phyloP scores from a whole-genome alignment of 2,888 invertebrate species.

The Lasiommata megera region DNA sequence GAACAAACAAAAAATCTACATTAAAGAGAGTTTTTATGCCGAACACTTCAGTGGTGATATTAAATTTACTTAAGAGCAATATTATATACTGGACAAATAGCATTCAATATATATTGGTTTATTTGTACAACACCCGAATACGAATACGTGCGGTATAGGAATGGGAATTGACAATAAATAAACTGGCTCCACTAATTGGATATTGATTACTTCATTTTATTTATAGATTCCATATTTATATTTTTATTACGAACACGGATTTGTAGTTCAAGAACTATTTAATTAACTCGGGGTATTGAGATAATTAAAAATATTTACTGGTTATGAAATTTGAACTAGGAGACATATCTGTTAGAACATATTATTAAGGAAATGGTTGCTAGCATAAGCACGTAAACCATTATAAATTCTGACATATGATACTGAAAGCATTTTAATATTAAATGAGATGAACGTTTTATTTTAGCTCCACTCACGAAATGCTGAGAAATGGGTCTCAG shows the following conservation, averaged over 20 bases:
- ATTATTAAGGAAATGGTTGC: not conserved
- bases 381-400: conserved; percentile 5
- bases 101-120: not conserved
- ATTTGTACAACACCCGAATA: not conserved
- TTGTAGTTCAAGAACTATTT: not conserved
- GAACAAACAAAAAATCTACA: conserved; percentile 55
- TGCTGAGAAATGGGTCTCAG: not conserved
- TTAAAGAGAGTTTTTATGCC: conserved; percentile 24
- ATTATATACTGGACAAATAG: not conserved
- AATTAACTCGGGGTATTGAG: too few relatives aligned
- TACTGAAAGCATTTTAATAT: conserved; percentile 9
- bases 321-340: too few relatives aligned
- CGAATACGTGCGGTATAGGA: not conserved
- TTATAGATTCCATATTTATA: too few relatives aligned
- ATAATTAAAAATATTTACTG: too few relatives aligned
- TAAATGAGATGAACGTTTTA: conserved; percentile 6
- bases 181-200: not conserved
- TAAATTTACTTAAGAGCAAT: not conserved
- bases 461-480: not conserved
- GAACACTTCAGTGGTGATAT: not conserved
- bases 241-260: not conserved
- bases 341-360: not conserved
- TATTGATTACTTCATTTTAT: not conserved
- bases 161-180: not conserved
- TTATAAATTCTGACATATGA: conserved; percentile 8